Evolutionary conservation across 2,113 vertebrate genomes (phyloP).

Genomic region (Petroica traversi): DNA sequence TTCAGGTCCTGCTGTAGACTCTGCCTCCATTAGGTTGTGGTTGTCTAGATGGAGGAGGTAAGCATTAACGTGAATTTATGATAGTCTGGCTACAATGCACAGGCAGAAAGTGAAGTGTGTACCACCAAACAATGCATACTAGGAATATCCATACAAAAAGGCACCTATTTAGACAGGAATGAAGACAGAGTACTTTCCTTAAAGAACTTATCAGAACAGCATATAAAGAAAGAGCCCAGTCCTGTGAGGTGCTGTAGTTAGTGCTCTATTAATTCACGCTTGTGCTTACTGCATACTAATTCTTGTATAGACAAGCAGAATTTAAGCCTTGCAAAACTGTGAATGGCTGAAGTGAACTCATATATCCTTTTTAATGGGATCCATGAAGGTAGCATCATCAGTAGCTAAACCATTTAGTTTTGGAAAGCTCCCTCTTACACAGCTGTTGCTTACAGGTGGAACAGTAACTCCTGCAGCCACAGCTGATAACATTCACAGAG

Average conservation of each 20-base stretch:
- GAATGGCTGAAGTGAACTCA: background rate
- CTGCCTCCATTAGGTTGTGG: background rate
- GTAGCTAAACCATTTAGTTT: background rate
- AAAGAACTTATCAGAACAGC: background rate
- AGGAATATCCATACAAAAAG: background rate
- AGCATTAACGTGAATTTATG: background rate
- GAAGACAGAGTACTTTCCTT: background rate
- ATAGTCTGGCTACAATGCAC: background rate
- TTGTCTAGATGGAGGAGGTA: background rate
- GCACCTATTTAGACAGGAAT: slow-evolving; percentile 1
- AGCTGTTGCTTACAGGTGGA: background rate
- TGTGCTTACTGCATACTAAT: background rate
- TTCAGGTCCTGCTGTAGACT: background rate
- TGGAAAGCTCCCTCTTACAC: background rate
- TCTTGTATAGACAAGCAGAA: slow-evolving; percentile 22
- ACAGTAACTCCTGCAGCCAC: background rate
- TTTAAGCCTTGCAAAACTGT: background rate
- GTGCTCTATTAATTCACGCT: background rate
- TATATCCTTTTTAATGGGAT: background rate
- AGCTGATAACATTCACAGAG: background rate
- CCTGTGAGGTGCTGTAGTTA: background rate
- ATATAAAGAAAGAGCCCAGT: background rate
- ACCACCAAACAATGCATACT: background rate
- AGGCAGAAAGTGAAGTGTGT: background rate
- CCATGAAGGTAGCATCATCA: fast-evolving